Percentiles rank a stretch among this genome's conserved stretches.
These are phyloP conservation scores for Catocala fraxini DNA, from an alignment of 2,888 invertebrate genomes.

Conservation along the genomic window DNA sequence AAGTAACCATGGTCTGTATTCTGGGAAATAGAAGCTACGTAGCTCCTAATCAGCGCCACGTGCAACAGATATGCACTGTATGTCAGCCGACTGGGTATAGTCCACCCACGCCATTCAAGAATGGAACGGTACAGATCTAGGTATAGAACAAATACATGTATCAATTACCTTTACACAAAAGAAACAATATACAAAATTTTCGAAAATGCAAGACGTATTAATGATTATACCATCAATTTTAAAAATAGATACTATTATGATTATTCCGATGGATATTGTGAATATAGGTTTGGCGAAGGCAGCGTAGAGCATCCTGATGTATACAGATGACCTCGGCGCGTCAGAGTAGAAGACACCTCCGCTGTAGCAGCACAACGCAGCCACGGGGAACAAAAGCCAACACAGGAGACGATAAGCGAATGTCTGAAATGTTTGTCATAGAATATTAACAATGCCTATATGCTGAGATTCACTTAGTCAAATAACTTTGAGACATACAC, in stretches of 20 bases:
- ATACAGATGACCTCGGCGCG: slow-evolving; percentile 28
- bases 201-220: too few species aligned
- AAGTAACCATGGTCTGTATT: too few species aligned
- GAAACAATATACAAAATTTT: too few species aligned
- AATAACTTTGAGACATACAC: too few species aligned
- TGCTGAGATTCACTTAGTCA: too few species aligned
- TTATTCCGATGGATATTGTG: slow-evolving; percentile 31
- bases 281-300: slow-evolving; percentile 31
- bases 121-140: slow-evolving; percentile 53
- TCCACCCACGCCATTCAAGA: slow-evolving; percentile 58
- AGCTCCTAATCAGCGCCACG: slow-evolving; percentile 27
- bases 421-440: not conserved
- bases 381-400: slow-evolving; percentile 50
- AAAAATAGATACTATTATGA: slow-evolving; percentile 51
- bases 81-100: slow-evolving; percentile 39
- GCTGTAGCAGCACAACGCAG: not conserved
- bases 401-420: slow-evolving; percentile 46
- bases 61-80: slow-evolving; percentile 55
- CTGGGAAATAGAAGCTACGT: not conserved
- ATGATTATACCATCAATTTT: slow-evolving; percentile 56
- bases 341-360: slow-evolving; percentile 53
- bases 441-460: not conserved
- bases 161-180: too few species aligned
- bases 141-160: not conserved
- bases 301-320: slow-evolving; percentile 22